Conservation (phyloP, 2,113 vertebrate genomes). For the Pangasianodon gigas region DNA sequence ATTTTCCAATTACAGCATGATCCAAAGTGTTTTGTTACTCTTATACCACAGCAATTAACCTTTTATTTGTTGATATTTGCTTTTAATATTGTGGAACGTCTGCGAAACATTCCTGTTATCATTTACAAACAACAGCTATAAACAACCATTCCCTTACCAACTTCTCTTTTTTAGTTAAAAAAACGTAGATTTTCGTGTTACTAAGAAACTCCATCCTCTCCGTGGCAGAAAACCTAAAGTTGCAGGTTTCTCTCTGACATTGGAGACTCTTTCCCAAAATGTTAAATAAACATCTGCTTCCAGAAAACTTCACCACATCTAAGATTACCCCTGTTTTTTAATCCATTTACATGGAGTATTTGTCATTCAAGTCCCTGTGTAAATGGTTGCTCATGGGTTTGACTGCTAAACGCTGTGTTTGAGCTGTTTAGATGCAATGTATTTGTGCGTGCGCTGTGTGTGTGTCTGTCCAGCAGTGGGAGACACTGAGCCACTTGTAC, state of each 20-base stretch:
- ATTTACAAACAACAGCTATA: background rate
- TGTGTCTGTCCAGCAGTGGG: slow-evolving; percentile 29
- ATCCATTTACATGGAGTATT: background rate
- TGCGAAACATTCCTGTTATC: background rate
- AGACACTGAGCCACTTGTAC: background rate
- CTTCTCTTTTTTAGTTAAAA: background rate
- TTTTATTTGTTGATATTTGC: background rate
- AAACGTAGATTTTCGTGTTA: background rate
- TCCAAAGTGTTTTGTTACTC: background rate
- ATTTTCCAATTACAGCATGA: background rate
- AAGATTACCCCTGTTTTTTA: background rate
- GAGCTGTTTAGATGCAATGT: background rate
- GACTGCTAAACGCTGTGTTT: background rate
- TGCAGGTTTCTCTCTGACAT: background rate
- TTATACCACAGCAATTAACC: background rate
- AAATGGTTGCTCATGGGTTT: background rate
- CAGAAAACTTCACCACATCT: background rate
- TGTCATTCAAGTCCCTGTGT: background rate
- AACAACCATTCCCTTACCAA: background rate
- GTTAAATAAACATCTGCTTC: background rate
- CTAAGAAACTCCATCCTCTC: background rate
- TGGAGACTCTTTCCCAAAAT: background rate
- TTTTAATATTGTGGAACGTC: no score
- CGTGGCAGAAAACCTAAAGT: background rate
- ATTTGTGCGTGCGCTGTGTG: background rate